Evolutionary conservation across 2,113 vertebrate species (phyloP), one percentile per base, ranked within the genome.

Genomic region (Hoplias malabaricus): DNA sequence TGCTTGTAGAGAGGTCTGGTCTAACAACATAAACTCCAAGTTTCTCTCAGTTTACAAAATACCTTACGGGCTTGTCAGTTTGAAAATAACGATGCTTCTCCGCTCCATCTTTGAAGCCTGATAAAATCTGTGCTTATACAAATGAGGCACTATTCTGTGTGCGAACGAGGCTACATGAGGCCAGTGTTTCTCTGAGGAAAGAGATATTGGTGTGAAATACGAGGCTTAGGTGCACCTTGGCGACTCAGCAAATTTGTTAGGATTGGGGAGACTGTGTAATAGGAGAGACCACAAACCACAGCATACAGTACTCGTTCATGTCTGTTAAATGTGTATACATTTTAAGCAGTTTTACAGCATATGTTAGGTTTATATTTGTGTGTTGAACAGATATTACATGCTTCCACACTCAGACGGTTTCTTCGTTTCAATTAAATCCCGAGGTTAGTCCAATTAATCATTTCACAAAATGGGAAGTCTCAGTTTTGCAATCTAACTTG

Each of bases 191-290:
- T 31, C 31, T 61, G 31, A 36, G 59, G 31, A 63, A 36, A 63
- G 31, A 36, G 59, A 63, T 63, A 34, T 36, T 36, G 33, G 31
- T 34, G 59, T 63, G 59, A 63, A 63, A 63, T 63, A 21, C 33
- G 34, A 63, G 16, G 8, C 33, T 34, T 8, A 4, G 19, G 31
- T 10, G n/a, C 31, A n/a, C 33, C 33, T 36, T 36, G 31, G 31
- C 57, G 16, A 61, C 29, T 61, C 31, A 25, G 21, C 50, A 53
- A 19, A n/a, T 53, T 53, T 50, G 19, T 4, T n/a, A 53, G 50
- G 4, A 23, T n/a, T 7, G 53, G 21, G 23, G 25, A 10, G 53
- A 56, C 50, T 2, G 50, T 53, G 50, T 53, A n/a, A 53, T 53
- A 53, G 50, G 16, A 7, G 16, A 2, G n/a, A 48, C 46, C 46